Evolutionary conservation across 53 echinoderm and acorn worm species (phyloP), one percentile per base, ranked within the genome.

Genomic region (Crossaster papposus): DNA sequence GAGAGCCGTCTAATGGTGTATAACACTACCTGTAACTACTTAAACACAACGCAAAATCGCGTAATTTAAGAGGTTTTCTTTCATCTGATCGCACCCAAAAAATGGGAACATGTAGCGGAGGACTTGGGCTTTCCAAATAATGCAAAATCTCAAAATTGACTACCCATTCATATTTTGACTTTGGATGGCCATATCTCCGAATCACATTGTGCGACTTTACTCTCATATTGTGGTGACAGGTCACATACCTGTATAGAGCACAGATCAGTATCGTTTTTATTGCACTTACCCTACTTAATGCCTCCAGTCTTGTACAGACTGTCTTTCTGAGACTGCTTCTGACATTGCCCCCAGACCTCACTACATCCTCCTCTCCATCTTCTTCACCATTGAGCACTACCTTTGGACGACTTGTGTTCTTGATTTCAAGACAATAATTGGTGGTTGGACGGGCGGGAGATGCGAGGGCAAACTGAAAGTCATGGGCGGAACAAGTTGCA

Each of bases 401-500:
- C 32, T 72, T 31, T 0, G 82, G 85, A 70, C 88, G 52, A 13
- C 71, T 72, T 37, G 24, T 18, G 55, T 85, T 64, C 0, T 22
- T 36, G 24, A 91, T 51, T 54, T 91, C 88, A 33, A 91, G 54
- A 36, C 76, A 44, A 76, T 77, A 93, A 52, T 65, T 33, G 12
- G 36, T 81, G 30, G 88, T 38, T 34, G 91, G 91, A 68, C 52
- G 77, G 14, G 70, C 64, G 7, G 93, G 93, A 17, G 93, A 93
- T 20, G 91, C 29, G 18, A 91, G 82, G 64, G 74, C 32, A 55
- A 93, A 91, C 88, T 91, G 90, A 82, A 80, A 91, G 29, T 58
- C 30, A 51, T 17, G 55, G 52, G 88, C 86, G 24, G 72, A 29
- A 44, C 80, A 38, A 10, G 86, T 73, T 65, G 91, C 64, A 77